Evolutionary conservation across 2,797 vertebrate species (phyloP), one percentile per base, ranked within the genome.

Genomic region (Lutjanus argentimaculatus): DNA sequence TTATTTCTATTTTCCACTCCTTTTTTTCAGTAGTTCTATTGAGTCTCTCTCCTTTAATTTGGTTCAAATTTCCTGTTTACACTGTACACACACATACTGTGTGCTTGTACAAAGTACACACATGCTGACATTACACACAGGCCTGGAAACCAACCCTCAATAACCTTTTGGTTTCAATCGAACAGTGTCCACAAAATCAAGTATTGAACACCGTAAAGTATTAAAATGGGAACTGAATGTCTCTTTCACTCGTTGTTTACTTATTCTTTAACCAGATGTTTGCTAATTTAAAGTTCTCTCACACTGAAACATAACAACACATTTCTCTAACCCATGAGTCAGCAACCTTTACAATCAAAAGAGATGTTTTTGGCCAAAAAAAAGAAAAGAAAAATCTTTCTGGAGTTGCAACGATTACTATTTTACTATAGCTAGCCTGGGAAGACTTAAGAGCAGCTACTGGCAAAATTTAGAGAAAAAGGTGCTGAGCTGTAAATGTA

Each of bases 11-110:
- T 73, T 80, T 69, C 64, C 36, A 7, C 75, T 69, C n/a, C 65
- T 79, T 52, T 66, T 51, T 71, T 45, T 52, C 43, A 52, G 11
- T 52, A 8, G 45, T 66, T 74, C 56, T 51, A 30, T 55, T 49
- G 13, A 59, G 65, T 57, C 51, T 59, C 43, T 48, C 83, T 59
- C 43, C 68, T 49, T 53, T 65, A 21, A 59, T 69, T 67, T 48
- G 45, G 61, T 59, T 65, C 5, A 61, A 40, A 72, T 65, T 56
- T 87, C 79, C 76, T 89, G 80, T 87, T 85, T 74, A 78, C 40
- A 53, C 64, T 42, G 49, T 2, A 51, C 49, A 48, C 40, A 61
- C 25, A 36, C 2, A 56, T 40, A 45, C 52, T 36, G 30, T 36
- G 30, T 36, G 30, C 4, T 36, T 36, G 30, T 4, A 6, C 30